Base-by-base conservation (phyloP, 1,140 invertebrate species). In the Brachystomella parvula region DNA sequence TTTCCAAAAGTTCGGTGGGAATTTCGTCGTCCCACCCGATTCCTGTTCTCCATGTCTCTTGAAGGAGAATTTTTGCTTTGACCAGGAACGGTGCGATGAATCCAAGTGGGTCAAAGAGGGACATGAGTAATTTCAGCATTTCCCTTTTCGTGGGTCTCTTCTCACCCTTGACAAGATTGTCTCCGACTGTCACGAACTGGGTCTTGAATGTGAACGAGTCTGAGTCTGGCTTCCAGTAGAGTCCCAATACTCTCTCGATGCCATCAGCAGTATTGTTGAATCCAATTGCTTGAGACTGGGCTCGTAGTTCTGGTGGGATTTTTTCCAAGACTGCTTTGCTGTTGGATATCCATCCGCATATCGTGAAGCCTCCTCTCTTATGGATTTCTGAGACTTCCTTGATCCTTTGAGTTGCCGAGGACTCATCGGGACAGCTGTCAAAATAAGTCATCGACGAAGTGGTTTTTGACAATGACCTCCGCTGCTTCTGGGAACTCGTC, bases 61-160 rank as follows among this genome's bases (percentile, higher is more conserved):
- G 66, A 3, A 71, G 12, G 2, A 74, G 47, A 24, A 71, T 69
- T 69, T 65, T 74, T 3, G 56, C 64, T 61, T 56, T 67, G 1
- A 74, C 31, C 2, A 29, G 58, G 1, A 66, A 62, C 26, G 63
- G 64, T 3, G 29, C 61, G 9, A 73, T 21, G 26, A 65, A 67
- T 44, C 75, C 76, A 9, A 75, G 64, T 0, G 74, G 76, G 47
- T 76, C 76, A 65, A 69, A 76, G 1, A 75, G 19, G n/a, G 47
- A 58, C 39, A 70, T 70, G 1, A 66, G 47, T 1, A 33, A 30
- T 6, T 57, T 31, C 0, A 71, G 44, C 0, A 74, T 24, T 31
- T 68, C 64, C 21, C 72, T 57, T 47, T 70, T 69, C 1, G 73
- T 74, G 1, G 66, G 61, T 49, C 26, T 2, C 39, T 47, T 58